Conservation (phyloP, 2,888 invertebrate species). For the Caenorhabditis angaria region DNA sequence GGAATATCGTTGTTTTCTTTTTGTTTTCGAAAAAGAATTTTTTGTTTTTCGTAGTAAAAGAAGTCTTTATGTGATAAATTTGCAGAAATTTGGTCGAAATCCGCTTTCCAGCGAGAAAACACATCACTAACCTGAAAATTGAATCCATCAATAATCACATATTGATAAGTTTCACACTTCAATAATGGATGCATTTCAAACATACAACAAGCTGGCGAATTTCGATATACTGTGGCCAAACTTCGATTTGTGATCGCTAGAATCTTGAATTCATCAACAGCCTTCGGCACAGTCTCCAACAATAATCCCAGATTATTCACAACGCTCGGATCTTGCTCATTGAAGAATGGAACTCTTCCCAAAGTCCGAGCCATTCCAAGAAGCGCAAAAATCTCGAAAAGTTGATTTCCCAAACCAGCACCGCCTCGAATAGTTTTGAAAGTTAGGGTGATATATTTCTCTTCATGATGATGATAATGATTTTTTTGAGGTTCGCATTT, state of each 20-base stretch:
- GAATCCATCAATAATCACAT: slow-evolving; percentile 13
- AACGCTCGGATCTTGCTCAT: slow-evolving; percentile 19
- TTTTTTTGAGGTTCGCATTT: no score
- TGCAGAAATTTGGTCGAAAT: background rate
- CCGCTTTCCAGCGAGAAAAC: no score
- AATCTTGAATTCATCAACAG: slow-evolving; percentile 10
- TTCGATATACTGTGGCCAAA: background rate
- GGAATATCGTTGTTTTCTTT: background rate
- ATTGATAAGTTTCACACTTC: slow-evolving; percentile 25
- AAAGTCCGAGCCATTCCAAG: slow-evolving; percentile 28
- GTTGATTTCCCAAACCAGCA: slow-evolving; percentile 15
- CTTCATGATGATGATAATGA: no score
- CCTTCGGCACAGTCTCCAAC: background rate
- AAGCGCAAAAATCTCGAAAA: slow-evolving; percentile 32
- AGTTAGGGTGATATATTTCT: no score
- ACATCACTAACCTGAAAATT: slow-evolving; percentile 33
- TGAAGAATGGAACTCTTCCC: slow-evolving; percentile 32
- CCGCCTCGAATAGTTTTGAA: no score
- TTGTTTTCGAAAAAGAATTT: background rate
- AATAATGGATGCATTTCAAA: slow-evolving; percentile 16
- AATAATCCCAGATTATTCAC: slow-evolving; percentile 11
- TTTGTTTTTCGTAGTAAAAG: no score
- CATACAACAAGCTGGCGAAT: slow-evolving; percentile 20
- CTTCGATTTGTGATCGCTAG: slow-evolving; percentile 17
- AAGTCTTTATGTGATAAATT: no score